Evolutionary conservation across 2,113 vertebrate species (phyloP).

Genomic region (Pipa parva): DNA sequence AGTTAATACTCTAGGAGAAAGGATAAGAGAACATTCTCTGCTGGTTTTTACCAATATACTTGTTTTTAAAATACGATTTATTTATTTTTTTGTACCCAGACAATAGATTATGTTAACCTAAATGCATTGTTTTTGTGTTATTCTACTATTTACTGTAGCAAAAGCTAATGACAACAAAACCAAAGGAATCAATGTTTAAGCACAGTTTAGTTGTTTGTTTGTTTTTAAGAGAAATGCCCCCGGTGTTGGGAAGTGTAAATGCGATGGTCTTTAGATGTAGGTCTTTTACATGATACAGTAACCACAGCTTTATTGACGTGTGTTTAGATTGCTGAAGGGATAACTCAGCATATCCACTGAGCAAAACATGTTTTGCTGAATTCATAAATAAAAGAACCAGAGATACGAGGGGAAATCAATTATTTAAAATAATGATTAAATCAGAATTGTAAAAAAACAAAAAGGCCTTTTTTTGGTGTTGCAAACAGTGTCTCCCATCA

Average conservation of each 20-base stretch:
- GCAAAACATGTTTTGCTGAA: not conserved
- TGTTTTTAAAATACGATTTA: constrained; percentile 1
- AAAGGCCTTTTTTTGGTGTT: not conserved
- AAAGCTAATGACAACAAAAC: not conserved
- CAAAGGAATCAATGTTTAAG: constrained; percentile 1
- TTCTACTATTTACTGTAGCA: not conserved
- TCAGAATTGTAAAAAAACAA: not conserved
- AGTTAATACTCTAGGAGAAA: constrained; percentile 9
- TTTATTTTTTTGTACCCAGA: too few species aligned
- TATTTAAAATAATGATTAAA: not conserved
- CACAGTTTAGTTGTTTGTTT: not conserved
- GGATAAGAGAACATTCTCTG: constrained; percentile 3
- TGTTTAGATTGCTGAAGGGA: not conserved
- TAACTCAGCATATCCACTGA: not conserved
- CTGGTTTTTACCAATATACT: not conserved
- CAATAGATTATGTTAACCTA: not conserved
- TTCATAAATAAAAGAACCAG: constrained; percentile 3
- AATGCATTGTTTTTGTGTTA: not conserved
- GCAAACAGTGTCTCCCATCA: too few species aligned
- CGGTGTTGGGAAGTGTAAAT: not conserved
- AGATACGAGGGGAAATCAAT: not conserved
- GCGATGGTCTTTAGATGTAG: not conserved
- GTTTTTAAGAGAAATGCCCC: not conserved
- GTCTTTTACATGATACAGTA: not conserved
- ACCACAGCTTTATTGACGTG: constrained; percentile 7